phyloP scores from a whole-genome alignment of 2,113 vertebrate genomes.

The Monarcha castaneiventris region DNA sequence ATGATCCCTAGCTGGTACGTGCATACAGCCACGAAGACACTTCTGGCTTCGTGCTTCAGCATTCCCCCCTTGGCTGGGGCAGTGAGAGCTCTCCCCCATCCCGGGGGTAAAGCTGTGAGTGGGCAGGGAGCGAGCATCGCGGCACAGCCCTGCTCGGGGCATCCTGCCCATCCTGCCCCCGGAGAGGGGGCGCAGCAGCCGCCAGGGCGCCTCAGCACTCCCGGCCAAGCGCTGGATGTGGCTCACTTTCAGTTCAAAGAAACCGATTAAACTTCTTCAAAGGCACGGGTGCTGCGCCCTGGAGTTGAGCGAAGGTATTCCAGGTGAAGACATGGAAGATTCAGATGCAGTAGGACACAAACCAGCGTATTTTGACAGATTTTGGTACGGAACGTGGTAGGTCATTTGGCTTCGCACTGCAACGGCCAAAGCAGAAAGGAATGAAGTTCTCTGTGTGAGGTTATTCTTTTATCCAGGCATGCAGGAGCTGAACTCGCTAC shows the following conservation, averaged over 20 bases:
- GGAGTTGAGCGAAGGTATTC: not conserved
- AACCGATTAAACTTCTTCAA: not conserved
- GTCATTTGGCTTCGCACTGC: not conserved
- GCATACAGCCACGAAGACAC: not conserved
- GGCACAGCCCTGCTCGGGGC: accelerated
- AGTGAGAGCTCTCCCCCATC: accelerated
- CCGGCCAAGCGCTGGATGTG: not conserved
- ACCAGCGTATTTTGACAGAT: not conserved
- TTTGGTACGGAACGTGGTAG: accelerated
- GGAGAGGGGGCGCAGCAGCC: accelerated
- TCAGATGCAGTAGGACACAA: not conserved
- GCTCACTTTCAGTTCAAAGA: not conserved
- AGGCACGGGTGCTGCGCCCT: not conserved
- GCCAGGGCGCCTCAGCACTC: not conserved
- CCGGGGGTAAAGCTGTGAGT: accelerated
- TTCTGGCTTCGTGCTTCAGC: not conserved
- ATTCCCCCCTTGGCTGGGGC: accelerated
- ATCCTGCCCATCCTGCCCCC: not conserved
- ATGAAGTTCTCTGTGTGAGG: not conserved
- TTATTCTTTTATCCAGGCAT: not conserved
- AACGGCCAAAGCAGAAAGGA: not conserved
- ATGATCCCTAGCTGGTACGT: not conserved
- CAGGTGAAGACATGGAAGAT: not conserved
- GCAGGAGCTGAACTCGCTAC: not conserved
- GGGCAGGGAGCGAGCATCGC: not conserved